phyloP scores from a whole-genome alignment of 1,140 invertebrate species.

The Bacillus rossius region DNA sequence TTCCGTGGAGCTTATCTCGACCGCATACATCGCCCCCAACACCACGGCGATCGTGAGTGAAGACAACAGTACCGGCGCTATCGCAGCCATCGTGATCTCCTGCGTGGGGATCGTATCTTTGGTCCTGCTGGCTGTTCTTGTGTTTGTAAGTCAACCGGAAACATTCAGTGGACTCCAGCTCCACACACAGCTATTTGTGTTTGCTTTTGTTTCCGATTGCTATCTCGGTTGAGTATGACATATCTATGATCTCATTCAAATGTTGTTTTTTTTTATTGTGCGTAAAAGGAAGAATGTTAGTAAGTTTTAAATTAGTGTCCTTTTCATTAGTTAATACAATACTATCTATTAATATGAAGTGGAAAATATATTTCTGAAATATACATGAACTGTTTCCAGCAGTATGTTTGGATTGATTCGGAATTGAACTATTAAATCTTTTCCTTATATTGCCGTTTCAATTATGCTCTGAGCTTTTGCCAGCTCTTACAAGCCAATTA shows the following conservation, averaged over 20 bases:
- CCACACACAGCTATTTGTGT: too few relatives aligned
- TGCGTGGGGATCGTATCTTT: constrained; percentile 49
- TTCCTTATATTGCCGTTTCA: too few relatives aligned
- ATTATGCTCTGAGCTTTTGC: too few relatives aligned
- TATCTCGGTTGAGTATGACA: neutral
- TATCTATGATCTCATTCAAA: neutral
- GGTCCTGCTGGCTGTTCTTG: constrained; percentile 54
- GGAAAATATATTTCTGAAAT: too few relatives aligned
- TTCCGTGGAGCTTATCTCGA: neutral
- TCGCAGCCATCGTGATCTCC: constrained; percentile 48
- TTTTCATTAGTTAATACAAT: too few relatives aligned
- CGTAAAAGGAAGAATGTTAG: neutral
- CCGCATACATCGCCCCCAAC: neutral
- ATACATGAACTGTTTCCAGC: too few relatives aligned
- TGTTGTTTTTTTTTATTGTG: neutral
- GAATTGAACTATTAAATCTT: too few relatives aligned
- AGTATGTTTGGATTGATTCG: too few relatives aligned
- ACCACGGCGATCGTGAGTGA: neutral
- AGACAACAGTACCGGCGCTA: constrained; percentile 30
- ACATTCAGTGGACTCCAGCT: too few relatives aligned
- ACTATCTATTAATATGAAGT: too few relatives aligned
- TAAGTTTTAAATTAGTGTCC: neutral
- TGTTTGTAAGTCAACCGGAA: constrained; percentile 51
- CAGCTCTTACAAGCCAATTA: too few relatives aligned
- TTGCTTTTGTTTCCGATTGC: neutral